Percentiles rank a stretch among this genome's conserved stretches.
Conservation (phyloP, 2,797 vertebrate species). For the Helostoma temminkii region DNA sequence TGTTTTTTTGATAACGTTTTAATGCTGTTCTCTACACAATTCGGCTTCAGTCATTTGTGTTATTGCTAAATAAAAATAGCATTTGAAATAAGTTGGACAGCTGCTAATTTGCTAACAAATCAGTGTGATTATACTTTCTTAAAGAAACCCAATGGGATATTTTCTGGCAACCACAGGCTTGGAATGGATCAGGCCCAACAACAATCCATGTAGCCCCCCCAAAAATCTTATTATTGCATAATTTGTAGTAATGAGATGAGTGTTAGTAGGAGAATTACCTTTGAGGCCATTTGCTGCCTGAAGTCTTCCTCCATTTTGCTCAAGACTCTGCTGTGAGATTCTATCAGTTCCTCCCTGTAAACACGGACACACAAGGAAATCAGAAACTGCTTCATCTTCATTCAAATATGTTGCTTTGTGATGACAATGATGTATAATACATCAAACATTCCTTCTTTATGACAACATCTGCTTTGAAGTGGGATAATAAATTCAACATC, state of each 20-base stretch:
- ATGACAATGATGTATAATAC: neutral
- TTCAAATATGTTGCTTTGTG: neutral
- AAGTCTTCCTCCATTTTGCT: constrained; percentile 84
- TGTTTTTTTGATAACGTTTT: too few relatives aligned
- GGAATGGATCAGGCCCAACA: neutral
- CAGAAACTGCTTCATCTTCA: neutral
- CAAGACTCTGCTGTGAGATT: constrained; percentile 83
- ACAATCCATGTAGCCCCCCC: neutral
- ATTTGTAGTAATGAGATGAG: neutral
- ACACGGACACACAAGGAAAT: constrained; percentile 29
- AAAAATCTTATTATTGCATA: neutral
- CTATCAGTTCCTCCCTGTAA: constrained; percentile 82
- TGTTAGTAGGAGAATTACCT: constrained; percentile 44
- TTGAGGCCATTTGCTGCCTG: constrained; percentile 64
- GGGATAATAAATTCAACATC: constrained; percentile 30
- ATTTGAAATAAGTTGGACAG: too few relatives aligned
- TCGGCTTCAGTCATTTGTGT: too few relatives aligned
- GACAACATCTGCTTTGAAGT: neutral
- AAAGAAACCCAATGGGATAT: neutral
- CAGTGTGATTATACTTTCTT: neutral
- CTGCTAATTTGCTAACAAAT: neutral
- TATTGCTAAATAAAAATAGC: too few relatives aligned
- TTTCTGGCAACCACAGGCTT: neutral
- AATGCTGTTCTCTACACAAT: too few relatives aligned
- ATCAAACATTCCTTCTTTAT: neutral